These are phyloP conservation scores for Clarias batrachus DNA, from an alignment of 2,113 vertebrate species.

Conservation along the genomic window DNA sequence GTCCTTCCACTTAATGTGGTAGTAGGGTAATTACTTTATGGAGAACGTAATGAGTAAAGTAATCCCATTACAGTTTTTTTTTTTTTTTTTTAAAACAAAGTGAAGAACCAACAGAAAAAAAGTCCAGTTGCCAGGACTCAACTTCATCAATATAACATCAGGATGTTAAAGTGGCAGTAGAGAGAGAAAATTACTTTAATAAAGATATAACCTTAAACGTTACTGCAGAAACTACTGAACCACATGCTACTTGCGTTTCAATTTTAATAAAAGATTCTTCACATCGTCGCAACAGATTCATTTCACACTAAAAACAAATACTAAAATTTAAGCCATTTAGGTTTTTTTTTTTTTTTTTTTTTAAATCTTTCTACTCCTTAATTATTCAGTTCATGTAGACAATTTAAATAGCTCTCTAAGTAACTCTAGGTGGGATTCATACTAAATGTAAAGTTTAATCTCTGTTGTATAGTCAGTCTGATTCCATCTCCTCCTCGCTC, in stretches of 20 bases:
- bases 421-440: conserved; percentile 29
- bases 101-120: not conserved
- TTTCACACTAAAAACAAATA: not conserved
- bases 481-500: conserved; percentile 35
- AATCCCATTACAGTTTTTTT: too few relatives aligned
- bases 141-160: not conserved
- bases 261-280: not conserved
- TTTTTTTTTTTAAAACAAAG: not conserved
- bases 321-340: not conserved
- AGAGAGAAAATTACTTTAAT: not conserved
- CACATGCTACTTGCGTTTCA: not conserved
- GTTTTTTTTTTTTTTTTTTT: not conserved
- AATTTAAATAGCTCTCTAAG: conserved; percentile 19
- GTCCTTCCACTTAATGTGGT: conserved; percentile 7
- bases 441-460: conserved; percentile 40
- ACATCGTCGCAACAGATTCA: not conserved
- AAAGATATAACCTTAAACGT: not conserved
- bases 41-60: not conserved
- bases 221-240: not conserved
- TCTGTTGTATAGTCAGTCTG: conserved; percentile 9
- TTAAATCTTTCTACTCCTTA: not conserved
- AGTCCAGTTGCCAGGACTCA: too few relatives aligned
- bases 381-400: conserved; percentile 1
- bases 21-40: not conserved
- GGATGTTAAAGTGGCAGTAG: not conserved